Conservation (phyloP, 2,113 vertebrate genomes). For the Plectropomus leopardus region DNA sequence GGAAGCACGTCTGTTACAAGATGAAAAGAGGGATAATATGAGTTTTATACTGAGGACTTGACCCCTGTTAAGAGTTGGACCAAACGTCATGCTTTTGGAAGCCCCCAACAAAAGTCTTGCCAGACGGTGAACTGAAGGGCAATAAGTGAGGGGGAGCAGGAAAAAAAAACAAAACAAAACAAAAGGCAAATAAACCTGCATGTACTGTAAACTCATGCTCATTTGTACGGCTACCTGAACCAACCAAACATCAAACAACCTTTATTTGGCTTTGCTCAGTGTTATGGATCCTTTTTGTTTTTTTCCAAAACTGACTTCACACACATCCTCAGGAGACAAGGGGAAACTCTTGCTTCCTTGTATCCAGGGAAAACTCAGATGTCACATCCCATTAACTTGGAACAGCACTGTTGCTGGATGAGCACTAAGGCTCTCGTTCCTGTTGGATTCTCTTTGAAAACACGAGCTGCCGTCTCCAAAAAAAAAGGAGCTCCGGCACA, state of each 20-base stretch:
- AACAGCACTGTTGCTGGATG: slow-evolving; percentile 51
- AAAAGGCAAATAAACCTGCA: slow-evolving; percentile 59
- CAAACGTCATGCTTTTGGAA: slow-evolving; percentile 64
- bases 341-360: slow-evolving; percentile 47
- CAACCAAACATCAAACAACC: slow-evolving; percentile 48
- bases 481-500: slow-evolving; percentile 3
- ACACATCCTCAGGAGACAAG: slow-evolving; percentile 29
- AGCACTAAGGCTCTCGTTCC: slow-evolving; percentile 35
- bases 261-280: slow-evolving; percentile 53
- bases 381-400: slow-evolving; percentile 63
- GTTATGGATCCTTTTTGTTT: slow-evolving; percentile 22
- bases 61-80: slow-evolving; percentile 75
- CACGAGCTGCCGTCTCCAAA: slow-evolving; percentile 34
- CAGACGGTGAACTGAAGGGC: slow-evolving; percentile 72
- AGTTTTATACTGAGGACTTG: slow-evolving; percentile 72
- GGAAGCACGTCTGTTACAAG: slow-evolving; percentile 63
- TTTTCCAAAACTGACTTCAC: not conserved
- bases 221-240: slow-evolving; percentile 44
- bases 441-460: slow-evolving; percentile 65
- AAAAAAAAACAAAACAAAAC: slow-evolving; percentile 57
- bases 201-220: slow-evolving; percentile 10
- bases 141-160: slow-evolving; percentile 54
- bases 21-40: slow-evolving; percentile 69
- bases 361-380: slow-evolving; percentile 47
- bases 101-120: slow-evolving; percentile 59